A percentile compares a stretch with the other conserved stretches of the same genome.
These are phyloP conservation scores for Cryptomyrus ogoouensis DNA, from an alignment of 2,113 vertebrate species.

Conservation along the genomic window DNA sequence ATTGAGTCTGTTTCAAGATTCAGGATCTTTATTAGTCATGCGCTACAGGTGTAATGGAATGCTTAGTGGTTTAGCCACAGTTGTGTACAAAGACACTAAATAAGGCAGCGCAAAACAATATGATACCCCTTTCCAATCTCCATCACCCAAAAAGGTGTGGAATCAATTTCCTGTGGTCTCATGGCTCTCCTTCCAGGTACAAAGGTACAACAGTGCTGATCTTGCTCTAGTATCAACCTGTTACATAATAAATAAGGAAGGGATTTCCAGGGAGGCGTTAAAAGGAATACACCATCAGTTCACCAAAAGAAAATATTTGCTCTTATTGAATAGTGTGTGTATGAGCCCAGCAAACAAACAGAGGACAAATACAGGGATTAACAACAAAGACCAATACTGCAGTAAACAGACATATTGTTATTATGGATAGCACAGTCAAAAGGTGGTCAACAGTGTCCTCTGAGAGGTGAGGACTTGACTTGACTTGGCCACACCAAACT, in stretches of 20 bases:
- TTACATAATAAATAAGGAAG: neutral
- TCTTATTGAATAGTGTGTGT: no score
- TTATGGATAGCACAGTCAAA: neutral
- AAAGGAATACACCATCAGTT: neutral
- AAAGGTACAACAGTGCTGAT: neutral
- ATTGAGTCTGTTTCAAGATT: neutral
- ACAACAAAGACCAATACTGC: neutral
- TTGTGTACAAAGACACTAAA: neutral
- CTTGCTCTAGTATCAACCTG: neutral
- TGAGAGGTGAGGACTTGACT: neutral
- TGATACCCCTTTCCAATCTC: neutral
- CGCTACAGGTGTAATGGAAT: neutral
- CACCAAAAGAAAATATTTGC: neutral
- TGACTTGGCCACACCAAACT: neutral
- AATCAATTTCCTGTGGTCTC: neutral
- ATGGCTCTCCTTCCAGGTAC: neutral
- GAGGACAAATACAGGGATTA: neutral
- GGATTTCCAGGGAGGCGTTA: neutral
- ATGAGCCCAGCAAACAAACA: neutral
- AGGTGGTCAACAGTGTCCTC: neutral
- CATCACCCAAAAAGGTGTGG: neutral
- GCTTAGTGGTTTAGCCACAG: neutral
- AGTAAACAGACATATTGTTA: neutral
- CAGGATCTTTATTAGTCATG: neutral
- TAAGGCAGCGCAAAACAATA: neutral